Conservation (phyloP, 2,113 vertebrate genomes). For the Corythornis madagascariensis region DNA sequence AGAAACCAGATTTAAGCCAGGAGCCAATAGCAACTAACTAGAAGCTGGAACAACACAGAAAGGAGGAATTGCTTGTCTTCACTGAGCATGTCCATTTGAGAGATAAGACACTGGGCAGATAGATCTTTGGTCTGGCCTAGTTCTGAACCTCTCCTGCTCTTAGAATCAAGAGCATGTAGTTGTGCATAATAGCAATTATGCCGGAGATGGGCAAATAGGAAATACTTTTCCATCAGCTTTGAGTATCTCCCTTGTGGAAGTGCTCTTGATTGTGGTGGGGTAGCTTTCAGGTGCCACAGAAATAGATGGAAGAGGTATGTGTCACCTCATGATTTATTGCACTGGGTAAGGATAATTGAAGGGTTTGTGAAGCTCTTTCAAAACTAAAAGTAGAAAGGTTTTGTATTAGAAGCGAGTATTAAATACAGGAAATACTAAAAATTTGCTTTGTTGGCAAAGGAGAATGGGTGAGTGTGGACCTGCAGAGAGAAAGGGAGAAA, state of each 20-base stretch:
- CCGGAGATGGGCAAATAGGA: neutral
- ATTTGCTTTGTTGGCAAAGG: neutral
- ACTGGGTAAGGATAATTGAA: neutral
- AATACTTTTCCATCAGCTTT: neutral
- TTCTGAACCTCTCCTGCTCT: neutral
- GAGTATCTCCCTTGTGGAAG: neutral
- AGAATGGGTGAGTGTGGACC: neutral
- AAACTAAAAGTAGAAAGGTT: neutral
- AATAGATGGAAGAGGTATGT: neutral
- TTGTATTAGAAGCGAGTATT: neutral
- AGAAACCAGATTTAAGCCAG: neutral
- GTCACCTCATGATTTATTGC: neutral
- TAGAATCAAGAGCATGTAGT: neutral
- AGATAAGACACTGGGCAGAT: neutral
- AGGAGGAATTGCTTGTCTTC: fast-evolving
- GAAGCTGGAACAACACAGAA: neutral
- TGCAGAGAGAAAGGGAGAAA: neutral
- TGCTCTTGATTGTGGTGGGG: neutral
- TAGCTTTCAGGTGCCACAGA: neutral
- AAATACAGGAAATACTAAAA: neutral
- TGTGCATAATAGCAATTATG: neutral
- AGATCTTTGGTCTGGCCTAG: neutral
- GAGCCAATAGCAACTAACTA: neutral
- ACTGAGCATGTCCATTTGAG: neutral
- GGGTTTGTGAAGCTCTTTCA: neutral